Base-by-base conservation (phyloP, 37 sponge, comb jelly and placozoan species). In the Theonella swinhoei region DNA sequence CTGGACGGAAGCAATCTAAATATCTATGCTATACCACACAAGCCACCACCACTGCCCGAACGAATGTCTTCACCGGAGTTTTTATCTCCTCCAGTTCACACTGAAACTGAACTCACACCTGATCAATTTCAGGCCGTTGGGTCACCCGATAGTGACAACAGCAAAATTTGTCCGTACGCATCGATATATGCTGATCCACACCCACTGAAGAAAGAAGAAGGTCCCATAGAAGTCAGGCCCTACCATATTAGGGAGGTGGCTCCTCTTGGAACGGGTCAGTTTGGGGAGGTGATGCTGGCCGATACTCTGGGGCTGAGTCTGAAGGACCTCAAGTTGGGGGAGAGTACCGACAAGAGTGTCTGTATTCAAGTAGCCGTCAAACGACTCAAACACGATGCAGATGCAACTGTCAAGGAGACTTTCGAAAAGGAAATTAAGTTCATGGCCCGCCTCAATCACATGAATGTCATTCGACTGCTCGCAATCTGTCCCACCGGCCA, bases 381-480 rank as follows among this genome's bases (percentile, higher is more conserved):
- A 80, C 81, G 73, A 69, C 89, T 95, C 47, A 88, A 85, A 63
- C 38, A 66, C 20, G 72, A 86, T 30, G 86, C 92, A 0, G 88
- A 86, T 5, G 35, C 26, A 26, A 40, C 41, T 19, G 36, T 81
- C 59, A 88, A 78, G 43, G 88, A 91, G 71, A 76, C 88, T 1
- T 95, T 95, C 39, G 89, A 91, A 70, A 91, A 91, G 69, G 95
- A 95, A 68, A 88, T 95, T 76, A 91, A 91, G 60, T 95, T 95
- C 81, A 95, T 95, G 95, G 42, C 87, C 42, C 86, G 95, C 26
- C 87, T 95, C 4, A 81, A 39, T 29, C 79, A 91, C 64, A 68
- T 73, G 39, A 95, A 91, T 79, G 95, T 95, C 9, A 81, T 95
- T 26, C 79, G 84, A 7, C 80, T 95, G 54, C 80, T 95, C 30